Evolutionary conservation across 2,888 invertebrate species (phyloP).

Genomic region (Hypolimnas misippus): DNA sequence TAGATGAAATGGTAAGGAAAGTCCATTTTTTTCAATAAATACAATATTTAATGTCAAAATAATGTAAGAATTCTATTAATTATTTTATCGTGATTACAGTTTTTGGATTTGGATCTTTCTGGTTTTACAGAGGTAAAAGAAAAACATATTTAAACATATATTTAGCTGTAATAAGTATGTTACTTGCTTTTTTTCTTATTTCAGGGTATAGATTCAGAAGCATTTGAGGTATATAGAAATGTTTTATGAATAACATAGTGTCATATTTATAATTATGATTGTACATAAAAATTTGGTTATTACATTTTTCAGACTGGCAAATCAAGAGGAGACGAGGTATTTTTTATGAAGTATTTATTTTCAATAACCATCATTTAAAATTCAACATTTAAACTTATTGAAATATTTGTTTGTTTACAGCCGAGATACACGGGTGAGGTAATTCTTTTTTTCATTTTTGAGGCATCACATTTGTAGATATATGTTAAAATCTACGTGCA

Average conservation of each 20-base stretch:
- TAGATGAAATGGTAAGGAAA: conserved; percentile 68
- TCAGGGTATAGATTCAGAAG: conserved; percentile 74
- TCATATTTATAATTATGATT: no score
- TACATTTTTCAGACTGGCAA: conserved; percentile 65
- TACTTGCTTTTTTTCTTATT: no score
- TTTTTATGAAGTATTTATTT: neutral
- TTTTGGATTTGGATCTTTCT: conserved; percentile 70
- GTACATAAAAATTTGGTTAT: no score
- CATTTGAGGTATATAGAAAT: conserved; percentile 75
- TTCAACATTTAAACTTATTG: no score
- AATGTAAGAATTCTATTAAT: no score
- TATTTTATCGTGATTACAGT: conserved; percentile 57
- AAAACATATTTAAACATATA: no score
- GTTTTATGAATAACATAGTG: no score
- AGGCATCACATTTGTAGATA: neutral
- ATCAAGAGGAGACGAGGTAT: conserved; percentile 67
- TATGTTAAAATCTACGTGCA: neutral
- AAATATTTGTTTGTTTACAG: conserved; percentile 20
- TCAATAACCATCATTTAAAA: no score
- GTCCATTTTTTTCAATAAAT: no score
- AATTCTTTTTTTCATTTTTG: neutral
- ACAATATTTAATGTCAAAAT: no score
- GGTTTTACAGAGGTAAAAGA: conserved; percentile 73
- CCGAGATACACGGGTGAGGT: conserved; percentile 23
- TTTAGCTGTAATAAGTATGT: no score